phyloP scores from a whole-genome alignment of 2,888 invertebrate genomes.

The Drosophila prolongata region DNA sequence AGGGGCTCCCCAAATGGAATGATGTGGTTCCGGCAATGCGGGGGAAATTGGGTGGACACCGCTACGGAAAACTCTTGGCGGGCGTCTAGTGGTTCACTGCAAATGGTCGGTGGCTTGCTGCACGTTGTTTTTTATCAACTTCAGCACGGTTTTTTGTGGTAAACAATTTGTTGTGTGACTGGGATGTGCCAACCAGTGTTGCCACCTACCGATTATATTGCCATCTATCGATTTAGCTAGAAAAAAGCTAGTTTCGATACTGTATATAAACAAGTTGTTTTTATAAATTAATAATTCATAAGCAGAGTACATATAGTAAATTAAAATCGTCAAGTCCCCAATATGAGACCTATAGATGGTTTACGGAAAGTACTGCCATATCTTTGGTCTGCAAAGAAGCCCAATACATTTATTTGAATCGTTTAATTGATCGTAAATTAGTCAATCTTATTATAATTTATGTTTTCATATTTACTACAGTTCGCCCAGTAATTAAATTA shows the following conservation, averaged over 20 bases:
- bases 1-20: constrained; percentile 28
- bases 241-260: neutral
- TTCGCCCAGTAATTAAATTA: too few relatives aligned
- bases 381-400: too few relatives aligned
- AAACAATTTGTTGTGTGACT: constrained; percentile 54
- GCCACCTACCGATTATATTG: constrained; percentile 24
- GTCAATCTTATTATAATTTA: too few relatives aligned
- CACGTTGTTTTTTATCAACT: constrained; percentile 28
- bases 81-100: constrained; percentile 9
- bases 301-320: too few relatives aligned
- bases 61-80: constrained; percentile 3
- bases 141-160: constrained; percentile 35
- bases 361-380: too few relatives aligned
- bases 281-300: too few relatives aligned
- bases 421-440: too few relatives aligned
- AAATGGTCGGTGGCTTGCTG: constrained; percentile 1
- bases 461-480: too few relatives aligned
- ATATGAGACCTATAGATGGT: too few relatives aligned
- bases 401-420: too few relatives aligned
- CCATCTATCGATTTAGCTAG: neutral
- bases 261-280: too few relatives aligned
- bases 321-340: too few relatives aligned
- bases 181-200: constrained; percentile 31
- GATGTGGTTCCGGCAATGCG: constrained; percentile 4
- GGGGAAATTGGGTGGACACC: constrained; percentile 1